These are phyloP conservation scores for Chanos chanos DNA, from an alignment of 2,797 vertebrate genomes.

Conservation along the genomic window DNA sequence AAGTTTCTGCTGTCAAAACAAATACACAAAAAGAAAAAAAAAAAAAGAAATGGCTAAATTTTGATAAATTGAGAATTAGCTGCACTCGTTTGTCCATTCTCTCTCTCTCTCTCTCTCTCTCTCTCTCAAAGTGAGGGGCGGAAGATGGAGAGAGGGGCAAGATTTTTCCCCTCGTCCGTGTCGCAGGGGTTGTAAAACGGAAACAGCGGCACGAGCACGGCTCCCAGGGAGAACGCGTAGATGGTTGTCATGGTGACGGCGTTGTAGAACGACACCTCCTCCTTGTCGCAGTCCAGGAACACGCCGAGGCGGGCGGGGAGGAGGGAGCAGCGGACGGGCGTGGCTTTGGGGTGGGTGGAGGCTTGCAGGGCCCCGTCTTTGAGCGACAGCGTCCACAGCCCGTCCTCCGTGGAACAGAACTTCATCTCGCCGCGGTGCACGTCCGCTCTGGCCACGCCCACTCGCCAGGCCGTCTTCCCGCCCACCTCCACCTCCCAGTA, in stretches of 20 bases:
- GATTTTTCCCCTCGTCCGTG: conserved; percentile 65
- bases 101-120: background rate
- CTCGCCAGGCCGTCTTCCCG: conserved; percentile 67
- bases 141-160: conserved; percentile 57
- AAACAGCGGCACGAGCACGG: conserved; percentile 53
- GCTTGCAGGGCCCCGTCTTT: conserved; percentile 58
- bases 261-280: conserved; percentile 75
- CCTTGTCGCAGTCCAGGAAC: conserved; percentile 71
- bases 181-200: conserved; percentile 77
- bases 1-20: too few relatives aligned
- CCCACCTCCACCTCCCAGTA: conserved; percentile 77
- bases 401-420: conserved; percentile 53
- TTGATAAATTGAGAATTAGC: too few relatives aligned
- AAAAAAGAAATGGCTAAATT: too few relatives aligned
- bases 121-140: conserved; percentile 59
- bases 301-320: conserved; percentile 63
- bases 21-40: too few relatives aligned
- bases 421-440: conserved; percentile 65
- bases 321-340: conserved; percentile 51
- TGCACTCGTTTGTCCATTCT: too few relatives aligned
- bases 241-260: conserved; percentile 70
- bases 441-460: conserved; percentile 68
- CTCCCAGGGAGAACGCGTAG: conserved; percentile 65
- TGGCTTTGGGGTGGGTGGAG: conserved; percentile 69
- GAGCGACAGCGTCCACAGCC: conserved; percentile 70